A percentile compares a stretch with the other conserved stretches of the same genome.
Evolutionary conservation across 2,888 invertebrate genomes (phyloP).

Genomic region (Mythimna impura): DNA sequence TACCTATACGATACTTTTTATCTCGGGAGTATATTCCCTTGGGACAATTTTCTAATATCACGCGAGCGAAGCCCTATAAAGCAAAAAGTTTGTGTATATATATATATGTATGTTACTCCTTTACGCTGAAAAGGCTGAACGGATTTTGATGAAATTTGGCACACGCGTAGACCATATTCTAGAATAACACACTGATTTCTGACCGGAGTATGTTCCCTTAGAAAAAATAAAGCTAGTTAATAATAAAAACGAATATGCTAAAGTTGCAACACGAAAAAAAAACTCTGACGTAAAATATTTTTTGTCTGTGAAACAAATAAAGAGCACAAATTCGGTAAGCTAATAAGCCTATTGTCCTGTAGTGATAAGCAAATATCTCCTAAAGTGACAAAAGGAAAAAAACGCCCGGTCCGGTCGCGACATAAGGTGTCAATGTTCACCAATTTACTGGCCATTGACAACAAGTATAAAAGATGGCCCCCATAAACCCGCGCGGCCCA

Average conservation of each 20-base stretch:
- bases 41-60: too few relatives aligned
- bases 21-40: too few relatives aligned
- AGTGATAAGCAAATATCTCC: slow-evolving; percentile 74
- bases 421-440: slow-evolving; percentile 85
- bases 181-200: too few relatives aligned
- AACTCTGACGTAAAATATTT: background rate
- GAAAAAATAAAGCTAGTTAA: background rate
- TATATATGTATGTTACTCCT: too few relatives aligned
- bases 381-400: slow-evolving; percentile 60
- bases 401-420: slow-evolving; percentile 73
- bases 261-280: slow-evolving; percentile 4
- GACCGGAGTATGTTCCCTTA: too few relatives aligned
- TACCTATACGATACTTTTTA: too few relatives aligned
- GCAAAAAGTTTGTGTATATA: too few relatives aligned
- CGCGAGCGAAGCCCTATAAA: too few relatives aligned
- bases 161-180: too few relatives aligned
- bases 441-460: slow-evolving; percentile 81
- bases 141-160: too few relatives aligned
- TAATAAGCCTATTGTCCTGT: slow-evolving; percentile 78
- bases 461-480: slow-evolving; percentile 73
- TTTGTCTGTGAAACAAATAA: slow-evolving; percentile 21
- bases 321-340: slow-evolving; percentile 47
- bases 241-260: slow-evolving; percentile 14
- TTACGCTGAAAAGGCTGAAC: too few relatives aligned
- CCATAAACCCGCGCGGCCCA: slow-evolving; percentile 62